phyloP scores from a whole-genome alignment of 1,140 invertebrate species.

The Yoshiicerus persimilis region DNA sequence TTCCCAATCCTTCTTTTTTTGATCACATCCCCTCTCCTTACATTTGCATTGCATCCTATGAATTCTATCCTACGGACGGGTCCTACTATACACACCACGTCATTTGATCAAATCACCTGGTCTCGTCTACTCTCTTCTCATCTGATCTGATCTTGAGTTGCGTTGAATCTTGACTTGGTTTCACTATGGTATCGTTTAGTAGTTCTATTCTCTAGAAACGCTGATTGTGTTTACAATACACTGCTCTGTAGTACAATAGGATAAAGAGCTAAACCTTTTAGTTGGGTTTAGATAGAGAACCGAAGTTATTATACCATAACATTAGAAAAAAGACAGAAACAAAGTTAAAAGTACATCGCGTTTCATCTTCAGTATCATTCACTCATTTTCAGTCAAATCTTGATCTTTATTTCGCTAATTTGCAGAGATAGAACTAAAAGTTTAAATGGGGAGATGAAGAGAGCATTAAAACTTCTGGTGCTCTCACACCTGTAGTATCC shows the following conservation, averaged over 20 bases:
- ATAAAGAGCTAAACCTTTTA: no score
- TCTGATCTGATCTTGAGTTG: neutral
- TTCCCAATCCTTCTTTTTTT: constrained; percentile 6
- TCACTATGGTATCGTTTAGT: neutral
- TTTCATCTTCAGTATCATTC: neutral
- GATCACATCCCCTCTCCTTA: neutral
- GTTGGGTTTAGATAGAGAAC: no score
- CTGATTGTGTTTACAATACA: no score
- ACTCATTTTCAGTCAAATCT: neutral
- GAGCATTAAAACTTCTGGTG: neutral
- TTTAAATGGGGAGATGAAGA: neutral
- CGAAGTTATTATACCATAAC: no score
- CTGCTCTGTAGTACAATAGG: no score
- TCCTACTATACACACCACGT: neutral
- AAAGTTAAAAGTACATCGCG: no score
- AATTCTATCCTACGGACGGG: neutral
- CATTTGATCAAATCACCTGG: constrained; percentile 4
- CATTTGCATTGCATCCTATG: neutral
- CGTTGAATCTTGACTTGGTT: neutral
- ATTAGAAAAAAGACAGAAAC: no score
- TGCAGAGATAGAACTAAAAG: neutral
- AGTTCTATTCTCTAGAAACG: no score
- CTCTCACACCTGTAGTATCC: neutral
- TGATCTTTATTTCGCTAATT: neutral
- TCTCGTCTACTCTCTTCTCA: neutral